phyloP scores from a whole-genome alignment of 2,797 vertebrate species.

The Fundulus diaphanus region DNA sequence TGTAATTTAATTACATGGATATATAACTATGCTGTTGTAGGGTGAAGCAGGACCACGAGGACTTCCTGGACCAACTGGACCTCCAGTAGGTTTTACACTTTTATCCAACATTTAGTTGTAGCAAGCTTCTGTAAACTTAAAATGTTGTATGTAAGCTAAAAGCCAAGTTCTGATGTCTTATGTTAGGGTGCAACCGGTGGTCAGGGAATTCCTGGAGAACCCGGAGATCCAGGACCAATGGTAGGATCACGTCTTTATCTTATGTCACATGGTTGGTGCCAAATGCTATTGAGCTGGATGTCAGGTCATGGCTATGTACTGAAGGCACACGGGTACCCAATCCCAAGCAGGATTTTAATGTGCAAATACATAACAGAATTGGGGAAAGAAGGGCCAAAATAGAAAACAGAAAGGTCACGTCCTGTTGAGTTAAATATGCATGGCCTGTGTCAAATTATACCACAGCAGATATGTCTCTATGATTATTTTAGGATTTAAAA shows the following conservation, averaged over 20 bases:
- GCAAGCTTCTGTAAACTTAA: no score
- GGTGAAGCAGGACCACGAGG: conserved; percentile 92
- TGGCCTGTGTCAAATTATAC: no score
- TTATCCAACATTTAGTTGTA: background rate
- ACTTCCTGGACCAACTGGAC: conserved; percentile 84
- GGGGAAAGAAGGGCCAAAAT: no score
- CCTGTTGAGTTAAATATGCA: no score
- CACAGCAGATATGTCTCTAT: no score
- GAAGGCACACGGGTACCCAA: no score
- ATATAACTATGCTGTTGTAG: conserved; percentile 69
- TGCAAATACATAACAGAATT: no score
- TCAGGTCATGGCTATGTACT: background rate
- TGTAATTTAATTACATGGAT: background rate
- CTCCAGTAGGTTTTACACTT: conserved; percentile 78
- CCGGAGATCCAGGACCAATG: conserved; percentile 82
- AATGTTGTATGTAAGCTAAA: background rate
- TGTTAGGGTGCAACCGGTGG: conserved; percentile 87
- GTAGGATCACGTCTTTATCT: conserved; percentile 38
- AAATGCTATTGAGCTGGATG: background rate
- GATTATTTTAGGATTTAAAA: no score
- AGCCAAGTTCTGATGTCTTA: background rate
- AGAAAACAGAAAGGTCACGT: no score
- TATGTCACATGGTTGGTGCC: background rate
- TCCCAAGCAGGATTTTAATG: no score
- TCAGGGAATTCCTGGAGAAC: conserved; percentile 89